These are phyloP conservation scores for Mus spretus DNA, from an alignment of 2,797 vertebrate genomes.

Conservation along the genomic window DNA sequence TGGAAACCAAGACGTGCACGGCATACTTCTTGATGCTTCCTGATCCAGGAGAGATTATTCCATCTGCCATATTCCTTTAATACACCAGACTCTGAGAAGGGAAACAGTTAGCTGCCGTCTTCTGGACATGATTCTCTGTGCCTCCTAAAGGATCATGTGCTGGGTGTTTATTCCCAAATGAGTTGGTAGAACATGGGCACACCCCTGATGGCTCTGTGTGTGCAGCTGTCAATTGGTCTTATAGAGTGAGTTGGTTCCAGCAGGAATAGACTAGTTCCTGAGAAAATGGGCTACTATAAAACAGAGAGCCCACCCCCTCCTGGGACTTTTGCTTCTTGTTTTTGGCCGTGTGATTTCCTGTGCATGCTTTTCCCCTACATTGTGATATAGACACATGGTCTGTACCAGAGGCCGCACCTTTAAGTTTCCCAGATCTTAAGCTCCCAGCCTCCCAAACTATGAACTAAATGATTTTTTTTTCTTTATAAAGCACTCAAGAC, in stretches of 20 bases:
- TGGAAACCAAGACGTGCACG: neutral
- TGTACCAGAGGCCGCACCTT: neutral
- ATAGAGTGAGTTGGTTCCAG: neutral
- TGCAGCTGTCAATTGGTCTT: neutral
- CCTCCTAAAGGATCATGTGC: neutral
- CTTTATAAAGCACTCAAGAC: neutral
- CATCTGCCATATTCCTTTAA: neutral
- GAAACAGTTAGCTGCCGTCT: neutral
- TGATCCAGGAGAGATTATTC: no score
- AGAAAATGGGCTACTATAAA: neutral
- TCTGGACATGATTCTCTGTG: neutral
- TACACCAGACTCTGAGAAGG: slow-evolving; percentile 2
- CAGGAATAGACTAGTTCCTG: neutral
- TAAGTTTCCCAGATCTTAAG: neutral
- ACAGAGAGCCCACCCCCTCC: neutral
- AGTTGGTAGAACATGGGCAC: neutral
- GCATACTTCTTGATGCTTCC: neutral
- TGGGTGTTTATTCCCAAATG: no score
- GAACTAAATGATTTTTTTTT: neutral
- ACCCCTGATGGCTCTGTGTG: no score
- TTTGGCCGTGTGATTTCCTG: neutral
- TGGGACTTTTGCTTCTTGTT: neutral
- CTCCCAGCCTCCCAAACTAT: neutral
- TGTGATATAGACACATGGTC: neutral
- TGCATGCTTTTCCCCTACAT: neutral